These are phyloP conservation scores for Hydrolagus affinis DNA, from an alignment of 2,113 vertebrate genomes.

Conservation along the genomic window DNA sequence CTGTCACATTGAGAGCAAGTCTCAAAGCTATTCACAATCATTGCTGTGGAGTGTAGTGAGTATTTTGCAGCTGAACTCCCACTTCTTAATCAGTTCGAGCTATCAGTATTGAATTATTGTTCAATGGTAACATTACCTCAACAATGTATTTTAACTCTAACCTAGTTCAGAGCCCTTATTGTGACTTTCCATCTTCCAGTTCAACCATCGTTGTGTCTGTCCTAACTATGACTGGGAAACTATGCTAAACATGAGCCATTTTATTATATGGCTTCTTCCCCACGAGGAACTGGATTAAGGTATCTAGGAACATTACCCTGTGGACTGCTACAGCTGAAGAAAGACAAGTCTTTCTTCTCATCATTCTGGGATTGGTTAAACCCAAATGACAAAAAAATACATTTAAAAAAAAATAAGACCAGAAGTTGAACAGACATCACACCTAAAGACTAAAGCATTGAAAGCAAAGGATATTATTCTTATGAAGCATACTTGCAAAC, in stretches of 20 bases:
- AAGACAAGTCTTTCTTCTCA: background rate
- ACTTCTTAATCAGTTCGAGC: too few relatives aligned
- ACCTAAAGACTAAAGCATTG: background rate
- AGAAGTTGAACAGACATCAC: background rate
- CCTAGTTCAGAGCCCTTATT: too few relatives aligned
- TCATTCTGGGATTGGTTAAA: background rate
- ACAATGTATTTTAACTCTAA: background rate
- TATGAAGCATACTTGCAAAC: background rate
- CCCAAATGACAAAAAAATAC: background rate
- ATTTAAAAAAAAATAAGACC: background rate
- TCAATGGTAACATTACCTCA: background rate
- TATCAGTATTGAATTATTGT: too few relatives aligned
- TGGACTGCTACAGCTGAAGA: background rate
- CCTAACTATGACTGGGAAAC: too few relatives aligned
- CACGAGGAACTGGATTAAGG: background rate
- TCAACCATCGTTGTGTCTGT: background rate
- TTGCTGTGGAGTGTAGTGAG: too few relatives aligned
- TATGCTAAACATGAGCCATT: background rate
- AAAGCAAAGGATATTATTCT: background rate
- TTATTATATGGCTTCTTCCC: background rate
- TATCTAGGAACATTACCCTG: background rate
- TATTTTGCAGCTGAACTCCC: too few relatives aligned
- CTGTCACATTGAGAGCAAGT: too few relatives aligned
- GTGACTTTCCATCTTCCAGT: background rate
- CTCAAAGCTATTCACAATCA: too few relatives aligned